phyloP scores from a whole-genome alignment of 2,797 vertebrate species.

The Lacerta viridis region DNA sequence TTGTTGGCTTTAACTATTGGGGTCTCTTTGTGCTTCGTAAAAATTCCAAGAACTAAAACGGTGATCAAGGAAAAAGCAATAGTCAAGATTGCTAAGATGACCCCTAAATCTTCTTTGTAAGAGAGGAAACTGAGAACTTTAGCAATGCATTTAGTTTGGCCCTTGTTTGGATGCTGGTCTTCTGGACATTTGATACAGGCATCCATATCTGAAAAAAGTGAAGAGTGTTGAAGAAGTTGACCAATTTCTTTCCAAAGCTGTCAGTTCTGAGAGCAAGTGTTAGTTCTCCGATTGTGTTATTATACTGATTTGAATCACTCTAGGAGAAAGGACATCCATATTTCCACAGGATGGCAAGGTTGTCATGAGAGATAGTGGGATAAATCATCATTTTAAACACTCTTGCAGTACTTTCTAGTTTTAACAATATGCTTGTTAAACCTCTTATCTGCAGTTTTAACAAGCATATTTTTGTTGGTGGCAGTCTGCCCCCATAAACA shows the following conservation, averaged over 20 bases:
- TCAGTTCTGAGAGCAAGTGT: no score
- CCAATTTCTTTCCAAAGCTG: background rate
- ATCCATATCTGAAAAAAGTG: background rate
- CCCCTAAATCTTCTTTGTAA: background rate
- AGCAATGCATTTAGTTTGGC: background rate
- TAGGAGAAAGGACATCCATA: background rate
- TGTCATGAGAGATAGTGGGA: background rate
- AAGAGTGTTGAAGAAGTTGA: background rate
- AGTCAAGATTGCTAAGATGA: background rate
- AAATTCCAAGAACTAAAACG: background rate
- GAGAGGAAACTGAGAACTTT: background rate
- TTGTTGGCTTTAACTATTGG: conserved; percentile 27
- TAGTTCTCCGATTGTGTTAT: background rate
- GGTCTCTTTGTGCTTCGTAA: conserved; percentile 1
- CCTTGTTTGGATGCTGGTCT: background rate
- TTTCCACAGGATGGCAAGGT: background rate
- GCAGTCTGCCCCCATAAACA: no score
- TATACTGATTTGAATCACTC: background rate
- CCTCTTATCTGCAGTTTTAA: no score
- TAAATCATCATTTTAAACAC: no score
- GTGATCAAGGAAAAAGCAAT: background rate
- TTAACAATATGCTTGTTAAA: no score
- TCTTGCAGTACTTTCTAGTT: no score
- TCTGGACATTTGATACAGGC: background rate
- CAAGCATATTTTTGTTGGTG: no score